Base-by-base conservation (phyloP, 64 coral and sea anemone genomes). In the Trachythela sp. region DNA sequence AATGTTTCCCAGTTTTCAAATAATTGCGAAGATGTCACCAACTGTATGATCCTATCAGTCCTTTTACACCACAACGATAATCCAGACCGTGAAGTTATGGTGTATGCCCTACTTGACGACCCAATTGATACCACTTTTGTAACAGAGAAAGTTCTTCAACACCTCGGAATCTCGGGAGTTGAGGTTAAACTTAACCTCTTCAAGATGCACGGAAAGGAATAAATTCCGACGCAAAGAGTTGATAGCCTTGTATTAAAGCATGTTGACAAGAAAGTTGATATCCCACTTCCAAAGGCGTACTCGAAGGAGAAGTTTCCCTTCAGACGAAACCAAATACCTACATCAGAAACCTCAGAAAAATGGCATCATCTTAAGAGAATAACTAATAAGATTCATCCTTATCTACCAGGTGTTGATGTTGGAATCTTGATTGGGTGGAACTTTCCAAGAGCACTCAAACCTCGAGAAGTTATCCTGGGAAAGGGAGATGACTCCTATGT, bases 21-120 rank as follows among this genome's bases (percentile, higher is more conserved):
- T 32, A 33, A 77, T 36, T 89, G 87, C 38, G 88, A 40, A 48
- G 83, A 45, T 15, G 42, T 83, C 60, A 95, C 86, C 0, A 92
- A 24, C 24, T 80, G 33, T 1, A 54, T 91, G 91, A 93, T 95
- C 22, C 38, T 95, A 42, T 91, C 88, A 9, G 94, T 95, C 34
- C 67, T 54, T 85, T 20, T 92, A 9, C 89, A 84, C 56, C 90
- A 89, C 85, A 29, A 94, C 48, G 50, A 87, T 34, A 83, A 87
- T 37, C 83, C 90, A 13, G 22, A 92, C 18, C 33, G 29, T 0
- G 89, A 92, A 59, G 34, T 94, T 4, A 39, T 83, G 67, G 86
- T 88, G 0, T 95, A 92, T 9, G 94, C 94, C 0, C 76, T 95
- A 6, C 56, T 92, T 11, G 94, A 95, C 58, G 91, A 95, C n/a